phyloP scores from a whole-genome alignment of 2,888 invertebrate genomes.

The Galerucella nymphaeae region DNA sequence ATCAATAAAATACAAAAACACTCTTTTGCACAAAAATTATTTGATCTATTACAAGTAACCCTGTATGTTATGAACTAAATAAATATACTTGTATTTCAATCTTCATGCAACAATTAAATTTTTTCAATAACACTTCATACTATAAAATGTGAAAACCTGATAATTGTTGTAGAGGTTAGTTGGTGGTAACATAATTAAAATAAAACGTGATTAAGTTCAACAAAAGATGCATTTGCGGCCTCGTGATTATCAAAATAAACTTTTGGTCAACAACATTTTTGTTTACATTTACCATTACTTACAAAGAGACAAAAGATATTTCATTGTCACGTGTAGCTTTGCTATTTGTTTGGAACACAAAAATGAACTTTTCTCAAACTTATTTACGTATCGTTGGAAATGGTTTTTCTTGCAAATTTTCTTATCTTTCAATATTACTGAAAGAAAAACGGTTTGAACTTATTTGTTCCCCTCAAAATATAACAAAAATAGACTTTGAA shows the following conservation, averaged over 20 bases:
- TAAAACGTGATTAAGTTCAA: background rate
- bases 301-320: background rate
- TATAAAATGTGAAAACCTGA: background rate
- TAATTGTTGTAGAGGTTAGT: background rate
- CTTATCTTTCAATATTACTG: too few species aligned
- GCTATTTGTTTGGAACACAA: background rate
- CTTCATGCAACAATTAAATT: too few species aligned
- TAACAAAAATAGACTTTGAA: too few species aligned
- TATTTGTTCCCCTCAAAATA: too few species aligned
- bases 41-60: too few species aligned
- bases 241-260: slow-evolving; percentile 4
- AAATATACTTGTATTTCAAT: too few species aligned
- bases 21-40: too few species aligned
- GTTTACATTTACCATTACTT: background rate
- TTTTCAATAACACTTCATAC: background rate
- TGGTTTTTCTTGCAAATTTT: too few species aligned
- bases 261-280: background rate
- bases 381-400: background rate
- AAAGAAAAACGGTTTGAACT: too few species aligned
- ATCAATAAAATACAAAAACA: too few species aligned
- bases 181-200: background rate
- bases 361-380: background rate
- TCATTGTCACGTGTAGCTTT: background rate
- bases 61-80: background rate
- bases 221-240: slow-evolving; percentile 2